These are phyloP conservation scores for Paracentrotus lividus DNA, from an alignment of 53 echinoderm and acorn worm species.

Conservation along the genomic window DNA sequence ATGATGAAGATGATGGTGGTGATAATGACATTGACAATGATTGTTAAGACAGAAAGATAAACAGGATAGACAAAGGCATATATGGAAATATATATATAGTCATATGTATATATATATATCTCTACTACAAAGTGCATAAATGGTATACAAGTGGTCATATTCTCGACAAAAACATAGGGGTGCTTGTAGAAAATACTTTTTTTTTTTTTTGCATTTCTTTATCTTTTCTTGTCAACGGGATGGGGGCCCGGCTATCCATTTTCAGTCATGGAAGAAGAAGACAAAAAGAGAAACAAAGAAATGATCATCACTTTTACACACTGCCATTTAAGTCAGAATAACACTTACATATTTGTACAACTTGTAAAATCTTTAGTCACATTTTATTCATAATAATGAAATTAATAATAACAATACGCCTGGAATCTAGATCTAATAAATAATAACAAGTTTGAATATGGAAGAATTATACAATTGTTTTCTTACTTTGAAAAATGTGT, in stretches of 20 bases:
- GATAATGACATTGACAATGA: slow-evolving; percentile 46
- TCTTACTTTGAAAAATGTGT: slow-evolving; percentile 34
- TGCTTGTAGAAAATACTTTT: slow-evolving; percentile 38
- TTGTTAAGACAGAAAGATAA: slow-evolving; percentile 33
- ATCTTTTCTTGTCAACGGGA: slow-evolving; percentile 35
- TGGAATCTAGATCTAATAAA: slow-evolving; percentile 53
- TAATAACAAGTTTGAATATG: slow-evolving; percentile 64
- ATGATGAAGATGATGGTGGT: slow-evolving; percentile 55
- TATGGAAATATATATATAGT: slow-evolving; percentile 59
- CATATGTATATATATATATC: slow-evolving; percentile 48
- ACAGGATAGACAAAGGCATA: slow-evolving; percentile 56
- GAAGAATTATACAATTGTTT: slow-evolving; percentile 66
- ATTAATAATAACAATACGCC: not conserved
- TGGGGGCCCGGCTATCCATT: slow-evolving; percentile 42
- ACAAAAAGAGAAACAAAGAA: slow-evolving; percentile 30
- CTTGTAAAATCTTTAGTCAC: slow-evolving; percentile 29
- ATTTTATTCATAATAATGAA: slow-evolving; percentile 25
- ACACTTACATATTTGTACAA: slow-evolving; percentile 50
- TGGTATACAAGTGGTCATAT: slow-evolving; percentile 53
- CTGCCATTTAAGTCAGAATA: slow-evolving; percentile 42
- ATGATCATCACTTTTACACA: slow-evolving; percentile 43
- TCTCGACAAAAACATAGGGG: slow-evolving; percentile 37
- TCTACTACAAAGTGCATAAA: slow-evolving; percentile 56
- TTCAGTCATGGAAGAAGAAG: slow-evolving; percentile 61
- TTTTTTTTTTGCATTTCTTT: slow-evolving; percentile 39